phyloP scores from a whole-genome alignment of 2,113 vertebrate genomes.

The Coryphaenoides rupestris region DNA sequence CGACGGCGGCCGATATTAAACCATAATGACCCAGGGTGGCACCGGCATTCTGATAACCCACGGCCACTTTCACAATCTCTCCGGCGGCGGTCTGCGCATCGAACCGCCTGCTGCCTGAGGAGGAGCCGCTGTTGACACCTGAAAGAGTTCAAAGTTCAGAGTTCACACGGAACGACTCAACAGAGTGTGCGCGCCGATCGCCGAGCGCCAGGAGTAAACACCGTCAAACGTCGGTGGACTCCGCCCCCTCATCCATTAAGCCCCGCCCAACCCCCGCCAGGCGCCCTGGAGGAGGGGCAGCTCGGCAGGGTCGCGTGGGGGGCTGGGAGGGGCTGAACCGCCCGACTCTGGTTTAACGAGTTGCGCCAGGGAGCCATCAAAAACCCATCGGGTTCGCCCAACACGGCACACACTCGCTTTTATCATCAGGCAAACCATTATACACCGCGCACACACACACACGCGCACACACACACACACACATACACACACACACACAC shows the following conservation, averaged over 20 bases:
- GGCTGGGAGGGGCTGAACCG: constrained; percentile 42
- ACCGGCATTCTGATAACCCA: constrained; percentile 9
- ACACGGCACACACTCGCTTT: constrained; percentile 40
- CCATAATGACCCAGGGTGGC: constrained; percentile 6
- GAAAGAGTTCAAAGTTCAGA: too few species aligned
- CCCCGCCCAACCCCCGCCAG: too few species aligned
- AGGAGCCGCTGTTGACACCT: too few species aligned
- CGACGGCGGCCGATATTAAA: constrained; percentile 27
- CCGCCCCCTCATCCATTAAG: constrained; percentile 9
- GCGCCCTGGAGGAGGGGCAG: constrained; percentile 37
- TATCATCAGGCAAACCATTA: constrained; percentile 63
- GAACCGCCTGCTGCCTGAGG: too few species aligned
- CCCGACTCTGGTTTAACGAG: constrained; percentile 56
- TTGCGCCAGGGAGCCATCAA: constrained; percentile 59
- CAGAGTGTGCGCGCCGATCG: not conserved
- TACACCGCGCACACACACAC: too few species aligned
- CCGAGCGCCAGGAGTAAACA: not conserved
- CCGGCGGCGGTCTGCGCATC: too few species aligned
- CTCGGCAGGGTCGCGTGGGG: constrained; percentile 37
- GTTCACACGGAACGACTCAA: too few species aligned
- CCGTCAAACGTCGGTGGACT: not conserved
- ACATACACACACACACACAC: too few species aligned
- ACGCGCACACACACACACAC: too few species aligned
- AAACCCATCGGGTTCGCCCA: too few species aligned
- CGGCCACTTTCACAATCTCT: constrained; percentile 5